Percentiles rank a stretch among this genome's conserved stretches.
phyloP scores from a whole-genome alignment of 2,113 vertebrate species.

The Grallaria varia region DNA sequence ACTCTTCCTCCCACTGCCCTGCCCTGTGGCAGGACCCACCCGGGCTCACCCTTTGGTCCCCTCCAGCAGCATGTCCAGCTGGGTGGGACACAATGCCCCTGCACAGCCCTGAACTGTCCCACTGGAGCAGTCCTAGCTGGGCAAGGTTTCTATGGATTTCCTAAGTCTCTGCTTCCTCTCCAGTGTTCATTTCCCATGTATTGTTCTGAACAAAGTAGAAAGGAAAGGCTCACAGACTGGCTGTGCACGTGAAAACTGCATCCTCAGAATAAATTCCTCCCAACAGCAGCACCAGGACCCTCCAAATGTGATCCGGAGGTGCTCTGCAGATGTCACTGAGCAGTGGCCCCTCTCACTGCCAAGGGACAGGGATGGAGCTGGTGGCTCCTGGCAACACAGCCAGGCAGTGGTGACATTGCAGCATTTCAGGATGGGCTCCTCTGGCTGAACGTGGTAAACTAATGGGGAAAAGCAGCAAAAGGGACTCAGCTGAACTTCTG shows the following conservation, averaged over 20 bases:
- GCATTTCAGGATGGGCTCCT: background rate
- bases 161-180: background rate
- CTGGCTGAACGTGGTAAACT: background rate
- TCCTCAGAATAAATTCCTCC: background rate
- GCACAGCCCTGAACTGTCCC: rapidly evolving
- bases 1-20: background rate
- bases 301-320: rapidly evolving
- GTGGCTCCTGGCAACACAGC: background rate
- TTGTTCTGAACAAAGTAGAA: constrained; percentile 31
- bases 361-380: background rate
- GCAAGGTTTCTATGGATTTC: background rate
- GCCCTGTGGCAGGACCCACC: background rate
- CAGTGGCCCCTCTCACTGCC: background rate
- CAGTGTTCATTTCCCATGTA: background rate
- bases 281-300: rapidly evolving
- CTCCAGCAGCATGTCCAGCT: rapidly evolving
- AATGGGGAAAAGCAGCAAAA: background rate
- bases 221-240: background rate
- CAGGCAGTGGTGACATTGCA: background rate
- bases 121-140: background rate
- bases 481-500: constrained; percentile 29
- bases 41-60: background rate
- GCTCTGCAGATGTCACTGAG: background rate
- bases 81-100: background rate
- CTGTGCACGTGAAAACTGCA: background rate